A percentile compares a stretch with the other conserved stretches of the same genome.
Conservation (phyloP, 2,113 vertebrate genomes). For the Megatriorchis doriae region DNA sequence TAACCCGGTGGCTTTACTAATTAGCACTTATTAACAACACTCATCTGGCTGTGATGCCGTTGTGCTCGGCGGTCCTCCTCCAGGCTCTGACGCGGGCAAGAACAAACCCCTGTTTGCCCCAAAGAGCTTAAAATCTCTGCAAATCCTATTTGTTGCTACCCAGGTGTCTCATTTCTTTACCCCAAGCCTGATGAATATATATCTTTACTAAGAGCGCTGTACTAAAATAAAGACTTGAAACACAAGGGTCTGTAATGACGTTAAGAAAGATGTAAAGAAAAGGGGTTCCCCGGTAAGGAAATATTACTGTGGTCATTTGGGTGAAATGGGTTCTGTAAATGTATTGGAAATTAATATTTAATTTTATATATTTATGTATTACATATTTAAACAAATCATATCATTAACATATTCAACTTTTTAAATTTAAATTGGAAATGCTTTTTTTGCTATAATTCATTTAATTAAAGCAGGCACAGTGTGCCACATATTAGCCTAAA, state of each 20-base stretch:
- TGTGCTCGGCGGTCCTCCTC: neutral
- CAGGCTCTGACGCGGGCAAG: accelerated
- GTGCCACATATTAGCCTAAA: neutral
- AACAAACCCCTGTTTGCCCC: neutral
- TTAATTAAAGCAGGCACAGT: neutral
- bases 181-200: neutral
- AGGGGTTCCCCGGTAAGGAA: neutral
- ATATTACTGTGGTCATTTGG: neutral
- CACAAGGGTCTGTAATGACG: neutral
- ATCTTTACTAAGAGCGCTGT: neutral
- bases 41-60: neutral
- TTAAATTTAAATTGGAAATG: neutral
- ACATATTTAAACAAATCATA: neutral
- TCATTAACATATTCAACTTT: neutral
- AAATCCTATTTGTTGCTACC: neutral
- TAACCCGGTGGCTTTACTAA: neutral
- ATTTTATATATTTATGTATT: neutral
- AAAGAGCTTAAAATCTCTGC: neutral
- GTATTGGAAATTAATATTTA: neutral
- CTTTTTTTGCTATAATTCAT: neutral
- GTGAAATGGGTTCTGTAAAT: neutral
- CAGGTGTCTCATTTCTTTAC: neutral
- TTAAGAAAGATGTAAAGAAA: neutral
- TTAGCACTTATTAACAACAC: neutral
- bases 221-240: neutral